Evolutionary conservation across 2,113 vertebrate genomes (phyloP).

Genomic region (Mastomys coucha): DNA sequence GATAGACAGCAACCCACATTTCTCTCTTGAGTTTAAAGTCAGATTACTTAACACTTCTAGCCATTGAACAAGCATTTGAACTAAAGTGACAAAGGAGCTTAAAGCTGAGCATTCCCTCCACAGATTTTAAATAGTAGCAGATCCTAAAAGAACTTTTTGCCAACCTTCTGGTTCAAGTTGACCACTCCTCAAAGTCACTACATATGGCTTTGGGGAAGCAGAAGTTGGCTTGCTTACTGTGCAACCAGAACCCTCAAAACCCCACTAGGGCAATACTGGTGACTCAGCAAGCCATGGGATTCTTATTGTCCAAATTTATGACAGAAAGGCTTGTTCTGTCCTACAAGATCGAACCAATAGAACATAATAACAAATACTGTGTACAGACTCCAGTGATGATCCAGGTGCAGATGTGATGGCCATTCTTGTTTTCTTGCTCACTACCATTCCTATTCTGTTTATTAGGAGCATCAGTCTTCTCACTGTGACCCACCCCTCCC

Average conservation of each 20-base stretch:
- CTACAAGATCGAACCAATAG: not conserved
- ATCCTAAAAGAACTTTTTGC: constrained; percentile 6
- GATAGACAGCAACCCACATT: not conserved
- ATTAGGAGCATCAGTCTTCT: not conserved
- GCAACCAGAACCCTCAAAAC: not conserved
- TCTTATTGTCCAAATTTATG: not conserved
- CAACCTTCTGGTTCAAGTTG: constrained; percentile 7
- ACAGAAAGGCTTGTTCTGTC: constrained; percentile 15
- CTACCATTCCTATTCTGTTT: not conserved
- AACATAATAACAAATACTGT: not conserved
- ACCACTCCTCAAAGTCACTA: not conserved
- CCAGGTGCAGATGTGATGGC: not conserved
- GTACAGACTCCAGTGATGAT: not conserved
- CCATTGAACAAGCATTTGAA: not conserved
- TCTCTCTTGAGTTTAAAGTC: not conserved
- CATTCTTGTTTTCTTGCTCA: not conserved
- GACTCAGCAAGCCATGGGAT: not conserved
- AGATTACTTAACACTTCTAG: not conserved
- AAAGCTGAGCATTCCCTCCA: not conserved
- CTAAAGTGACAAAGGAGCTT: not conserved
- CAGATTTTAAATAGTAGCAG: not conserved
- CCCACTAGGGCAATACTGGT: not conserved
- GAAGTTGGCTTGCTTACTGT: not conserved
- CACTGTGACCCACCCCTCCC: not conserved
- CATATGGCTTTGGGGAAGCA: not conserved